These are phyloP conservation scores for Emys orbicularis DNA, from an alignment of 2,797 vertebrate genomes.

Conservation along the genomic window DNA sequence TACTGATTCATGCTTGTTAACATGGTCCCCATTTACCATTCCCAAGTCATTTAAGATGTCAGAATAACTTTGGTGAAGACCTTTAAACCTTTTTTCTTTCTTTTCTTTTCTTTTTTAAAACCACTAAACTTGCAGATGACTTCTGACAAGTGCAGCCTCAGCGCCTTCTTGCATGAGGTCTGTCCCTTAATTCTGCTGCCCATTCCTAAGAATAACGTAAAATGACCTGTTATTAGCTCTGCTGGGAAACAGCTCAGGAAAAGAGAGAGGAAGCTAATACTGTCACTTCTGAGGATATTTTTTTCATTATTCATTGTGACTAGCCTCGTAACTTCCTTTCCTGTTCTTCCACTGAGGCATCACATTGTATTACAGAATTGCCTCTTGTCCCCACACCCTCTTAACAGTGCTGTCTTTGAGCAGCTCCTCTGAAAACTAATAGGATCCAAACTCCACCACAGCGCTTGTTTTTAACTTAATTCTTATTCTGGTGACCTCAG, in stretches of 20 bases:
- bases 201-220: conserved; percentile 25
- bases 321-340: neutral
- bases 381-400: neutral
- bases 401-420: neutral
- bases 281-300: neutral
- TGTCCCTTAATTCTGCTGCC: neutral
- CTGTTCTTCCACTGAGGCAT: neutral
- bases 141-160: neutral
- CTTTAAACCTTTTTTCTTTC: neutral
- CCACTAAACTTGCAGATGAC: neutral
- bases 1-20: neutral
- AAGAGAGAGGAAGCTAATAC: neutral
- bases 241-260: neutral
- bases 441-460: neutral
- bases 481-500: neutral
- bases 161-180: neutral
- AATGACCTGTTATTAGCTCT: neutral
- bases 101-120: neutral
- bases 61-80: neutral
- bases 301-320: neutral
- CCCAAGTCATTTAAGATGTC: neutral
- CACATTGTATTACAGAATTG: neutral
- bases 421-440: neutral
- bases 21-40: neutral
- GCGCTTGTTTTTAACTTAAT: neutral